phyloP scores from a whole-genome alignment of 2,888 invertebrate genomes.

The Acrocyrtus sp. region DNA sequence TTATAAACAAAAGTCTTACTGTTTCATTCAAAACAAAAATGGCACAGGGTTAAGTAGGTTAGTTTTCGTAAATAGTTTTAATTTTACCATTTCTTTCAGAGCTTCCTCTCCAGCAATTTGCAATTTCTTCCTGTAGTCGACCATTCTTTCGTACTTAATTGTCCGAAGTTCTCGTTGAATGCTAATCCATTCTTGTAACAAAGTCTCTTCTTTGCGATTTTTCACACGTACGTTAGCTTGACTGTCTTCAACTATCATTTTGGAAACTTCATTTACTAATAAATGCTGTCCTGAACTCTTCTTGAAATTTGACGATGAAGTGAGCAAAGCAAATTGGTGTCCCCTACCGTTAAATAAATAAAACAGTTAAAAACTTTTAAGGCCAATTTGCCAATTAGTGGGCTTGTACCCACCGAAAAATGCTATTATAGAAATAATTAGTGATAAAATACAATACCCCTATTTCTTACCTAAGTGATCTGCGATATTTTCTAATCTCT shows the following conservation, averaged over 20 bases:
- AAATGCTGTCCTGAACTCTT: background rate
- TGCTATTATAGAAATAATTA: too few species aligned
- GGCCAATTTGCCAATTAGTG: too few species aligned
- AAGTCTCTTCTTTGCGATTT: slow-evolving; percentile 13
- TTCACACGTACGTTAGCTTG: slow-evolving; percentile 24
- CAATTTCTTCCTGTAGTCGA: slow-evolving; percentile 24
- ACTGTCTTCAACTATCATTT: slow-evolving; percentile 29
- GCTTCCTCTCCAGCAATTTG: slow-evolving; percentile 34
- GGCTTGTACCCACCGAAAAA: too few species aligned
- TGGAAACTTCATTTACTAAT: slow-evolving; percentile 13
- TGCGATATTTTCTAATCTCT: slow-evolving; percentile 10
- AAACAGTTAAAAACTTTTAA: too few species aligned
- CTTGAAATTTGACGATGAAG: background rate
- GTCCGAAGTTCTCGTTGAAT: slow-evolving; percentile 13
- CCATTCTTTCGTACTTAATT: slow-evolving; percentile 5
- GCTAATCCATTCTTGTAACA: slow-evolving; percentile 35
- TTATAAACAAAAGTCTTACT: background rate
- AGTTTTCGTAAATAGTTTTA: too few species aligned
- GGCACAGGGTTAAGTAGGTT: background rate
- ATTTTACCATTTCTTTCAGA: slow-evolving; percentile 38
- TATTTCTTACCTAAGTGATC: slow-evolving; percentile 17
- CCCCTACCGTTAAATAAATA: background rate
- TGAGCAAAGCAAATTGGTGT: background rate
- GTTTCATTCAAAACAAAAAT: background rate
- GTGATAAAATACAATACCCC: too few species aligned